Evolutionary conservation across 2,113 vertebrate genomes (phyloP), one percentile per base, ranked within the genome.

Genomic region (Dasyornis broadbenti): DNA sequence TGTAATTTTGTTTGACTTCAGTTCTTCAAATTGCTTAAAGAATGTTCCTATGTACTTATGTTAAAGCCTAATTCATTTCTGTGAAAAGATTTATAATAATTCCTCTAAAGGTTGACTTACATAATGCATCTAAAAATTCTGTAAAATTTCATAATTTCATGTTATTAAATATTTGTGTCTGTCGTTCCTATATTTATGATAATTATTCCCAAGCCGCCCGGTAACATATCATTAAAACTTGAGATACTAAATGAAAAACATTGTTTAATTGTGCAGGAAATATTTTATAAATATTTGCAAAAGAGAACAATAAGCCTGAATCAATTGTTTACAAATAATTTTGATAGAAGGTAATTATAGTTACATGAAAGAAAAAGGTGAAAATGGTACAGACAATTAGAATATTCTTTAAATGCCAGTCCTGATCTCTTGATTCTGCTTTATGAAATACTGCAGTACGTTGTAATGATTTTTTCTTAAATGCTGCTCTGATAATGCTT

Each of bases 211-310:
- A 64, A 92, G 88, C 71, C 47, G 91, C 84, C 68, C 92, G 90
- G 88, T 94, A 97, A 72, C 35, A 79, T 89, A 95, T 82, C 72
- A 85, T 96, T 97, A 96, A 97, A 97, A 95, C 89, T 77, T 94
- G 79, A 98, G 90, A 79, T 86, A 71, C 54, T 92, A 95, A 95
- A 94, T 91, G 44, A 95, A 95, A 95, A 97, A 71, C 49, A 50
- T 76, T 70, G 33, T 96, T 92, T 95, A 90, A 94, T 95, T 96
- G 60, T 92, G 54, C 87, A 91, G 92, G 70, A 95, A 97, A 80
- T 83, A 88, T 86, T 94, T 94, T 95, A 53, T 57, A 82, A 68
- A 42, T 94, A 82, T 93, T 91, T 94, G 57, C 66, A 94, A 93
- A 88, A 92, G 45, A 94, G 76, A 95, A 91, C 81, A 91, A 95